These are phyloP conservation scores for Watsonalla binaria DNA, from an alignment of 2,888 invertebrate species.

Conservation along the genomic window DNA sequence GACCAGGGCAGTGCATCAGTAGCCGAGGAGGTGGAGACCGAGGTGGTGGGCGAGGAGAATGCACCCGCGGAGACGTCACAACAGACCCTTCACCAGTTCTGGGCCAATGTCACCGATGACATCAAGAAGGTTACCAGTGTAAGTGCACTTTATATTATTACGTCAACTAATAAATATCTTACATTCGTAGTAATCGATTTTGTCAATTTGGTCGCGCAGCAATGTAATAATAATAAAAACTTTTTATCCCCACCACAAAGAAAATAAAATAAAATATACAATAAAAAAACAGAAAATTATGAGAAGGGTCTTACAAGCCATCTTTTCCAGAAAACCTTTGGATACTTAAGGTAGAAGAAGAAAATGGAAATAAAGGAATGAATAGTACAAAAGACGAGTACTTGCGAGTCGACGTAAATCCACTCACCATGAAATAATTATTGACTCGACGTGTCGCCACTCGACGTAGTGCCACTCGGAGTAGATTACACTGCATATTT, in stretches of 20 bases:
- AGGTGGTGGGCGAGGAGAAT: constrained; percentile 77
- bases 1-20: constrained; percentile 52
- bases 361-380: too few species aligned
- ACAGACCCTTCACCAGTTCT: constrained; percentile 86
- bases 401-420: too few species aligned
- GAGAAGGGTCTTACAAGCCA: too few species aligned
- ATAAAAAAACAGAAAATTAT: background rate
- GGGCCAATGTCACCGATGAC: constrained; percentile 89
- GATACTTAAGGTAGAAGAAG: too few species aligned
- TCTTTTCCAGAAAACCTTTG: too few species aligned
- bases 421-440: too few species aligned
- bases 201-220: too few species aligned
- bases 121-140: constrained; percentile 87
- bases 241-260: background rate
- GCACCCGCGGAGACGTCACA: constrained; percentile 41
- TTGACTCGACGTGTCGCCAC: too few species aligned
- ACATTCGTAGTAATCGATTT: too few species aligned
- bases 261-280: background rate
- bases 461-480: too few species aligned
- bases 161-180: background rate
- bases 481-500: too few species aligned
- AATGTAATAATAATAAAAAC: background rate
- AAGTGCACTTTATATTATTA: constrained; percentile 33
- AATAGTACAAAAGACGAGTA: too few species aligned
- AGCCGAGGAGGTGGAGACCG: constrained; percentile 53